Conservation (phyloP, 1,140 invertebrate genomes). For the Temnothorax curvispinosus region DNA sequence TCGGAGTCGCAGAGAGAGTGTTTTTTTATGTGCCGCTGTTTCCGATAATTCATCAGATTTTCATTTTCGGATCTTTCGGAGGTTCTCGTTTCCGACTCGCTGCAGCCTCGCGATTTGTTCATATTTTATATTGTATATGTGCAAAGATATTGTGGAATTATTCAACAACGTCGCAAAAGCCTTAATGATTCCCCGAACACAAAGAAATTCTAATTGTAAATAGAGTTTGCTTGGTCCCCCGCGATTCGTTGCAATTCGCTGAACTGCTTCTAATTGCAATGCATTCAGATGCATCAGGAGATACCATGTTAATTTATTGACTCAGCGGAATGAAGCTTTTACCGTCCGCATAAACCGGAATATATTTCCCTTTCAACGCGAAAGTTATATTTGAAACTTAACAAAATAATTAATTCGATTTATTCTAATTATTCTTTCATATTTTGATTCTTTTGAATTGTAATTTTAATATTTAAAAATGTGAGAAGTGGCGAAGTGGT, state of each 20-base stretch:
- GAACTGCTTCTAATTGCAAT: constrained; percentile 68
- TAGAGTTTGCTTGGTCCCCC: background rate
- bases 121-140: background rate
- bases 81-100: constrained; percentile 10
- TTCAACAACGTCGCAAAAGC: background rate
- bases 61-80: constrained; percentile 33
- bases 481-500: background rate
- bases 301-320: constrained; percentile 75
- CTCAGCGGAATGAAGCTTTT: constrained; percentile 20
- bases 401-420: background rate
- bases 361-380: background rate
- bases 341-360: background rate
- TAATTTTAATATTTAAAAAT: constrained; percentile 7
- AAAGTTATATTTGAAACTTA: background rate
- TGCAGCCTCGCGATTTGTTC: background rate
- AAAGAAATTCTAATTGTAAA: constrained; percentile 13
- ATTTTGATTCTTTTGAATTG: background rate
- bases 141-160: background rate
- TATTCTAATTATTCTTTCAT: background rate
- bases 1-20: background rate
- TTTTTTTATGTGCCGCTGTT: constrained; percentile 28
- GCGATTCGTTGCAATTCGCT: constrained; percentile 17
- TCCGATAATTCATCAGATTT: constrained; percentile 35
- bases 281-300: constrained; percentile 74
- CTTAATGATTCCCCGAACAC: background rate